phyloP scores from a whole-genome alignment of 2,888 invertebrate genomes.

The Perizoma flavofasciatum region DNA sequence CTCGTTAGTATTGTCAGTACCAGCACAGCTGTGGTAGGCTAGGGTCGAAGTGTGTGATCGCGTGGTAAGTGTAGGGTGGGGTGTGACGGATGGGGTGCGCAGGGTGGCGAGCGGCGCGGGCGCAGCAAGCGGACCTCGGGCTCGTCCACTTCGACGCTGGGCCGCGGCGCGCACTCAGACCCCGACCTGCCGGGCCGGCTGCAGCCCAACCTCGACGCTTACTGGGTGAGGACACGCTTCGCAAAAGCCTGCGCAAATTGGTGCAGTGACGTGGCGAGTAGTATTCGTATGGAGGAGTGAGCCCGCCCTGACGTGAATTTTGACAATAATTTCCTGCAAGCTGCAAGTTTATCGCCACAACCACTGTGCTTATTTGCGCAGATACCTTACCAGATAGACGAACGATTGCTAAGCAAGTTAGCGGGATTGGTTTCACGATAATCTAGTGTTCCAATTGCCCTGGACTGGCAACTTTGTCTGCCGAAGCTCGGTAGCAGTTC shows the following conservation, averaged over 20 bases:
- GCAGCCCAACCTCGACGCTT: constrained; percentile 67
- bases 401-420: no score
- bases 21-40: neutral
- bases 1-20: no score
- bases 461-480: no score
- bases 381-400: no score
- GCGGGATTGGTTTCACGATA: no score
- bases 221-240: constrained; percentile 69
- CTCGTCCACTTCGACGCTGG: constrained; percentile 60
- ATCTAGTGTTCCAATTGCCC: no score
- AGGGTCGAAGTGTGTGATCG: constrained; percentile 54
- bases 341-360: no score
- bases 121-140: constrained; percentile 63
- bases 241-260: neutral
- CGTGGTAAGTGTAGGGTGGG: constrained; percentile 37
- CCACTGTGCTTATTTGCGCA: no score
- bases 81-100: constrained; percentile 55
- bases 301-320: neutral
- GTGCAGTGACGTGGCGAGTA: no score
- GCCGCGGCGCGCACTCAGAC: constrained; percentile 74
- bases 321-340: no score
- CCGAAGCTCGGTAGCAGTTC: no score
- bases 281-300: neutral
- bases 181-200: constrained; percentile 72
- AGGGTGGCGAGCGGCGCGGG: constrained; percentile 55